Base-by-base conservation (phyloP, 1,140 invertebrate species). In the Drosophila truncata region DNA sequence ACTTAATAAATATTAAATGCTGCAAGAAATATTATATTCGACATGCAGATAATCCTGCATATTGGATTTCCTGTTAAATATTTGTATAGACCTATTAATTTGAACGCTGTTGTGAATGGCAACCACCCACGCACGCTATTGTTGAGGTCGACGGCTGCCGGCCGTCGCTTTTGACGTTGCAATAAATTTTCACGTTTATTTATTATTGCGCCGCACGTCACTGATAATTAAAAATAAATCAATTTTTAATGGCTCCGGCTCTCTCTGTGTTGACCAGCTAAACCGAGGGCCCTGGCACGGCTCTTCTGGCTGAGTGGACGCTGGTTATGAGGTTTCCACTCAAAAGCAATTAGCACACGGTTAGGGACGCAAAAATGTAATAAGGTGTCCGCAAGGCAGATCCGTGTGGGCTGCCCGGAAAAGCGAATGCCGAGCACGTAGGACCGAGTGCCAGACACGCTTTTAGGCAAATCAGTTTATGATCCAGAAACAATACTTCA, bases 171-270 rank as follows among this genome's bases (percentile, higher is more conserved):
- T 90, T 91, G 85, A 91, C 81, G 70, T 82, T 78, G 85, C 82
- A 81, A 90, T 90, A 90, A 90, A 90, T 90, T 90, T 90, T 31
- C 82, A 69, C 70, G 81, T 79, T 85, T 90, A 90, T 90, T 90
- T 90, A 90, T 90, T 90, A 90, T 90, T 90, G 80, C 74, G 86
- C 82, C 81, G 86, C 85, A 90, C 85, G 85, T 90, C 85, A 90
- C 71, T 82, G 85, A 90, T 90, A 90, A 90, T 90, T 90, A 90
- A 90, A 90, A 90, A 90, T 90, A 90, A 90, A 90, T 90, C 85
- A 90, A 90, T 91, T 90, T 90, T 85, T 90, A 91, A 90, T 91
- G 82, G 82, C 60, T 49, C 61, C 29, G 50, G 35, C 77, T 54
- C 31, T 20, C 50, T 52, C 29, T 52, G 52, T 23, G 52, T 23